Evolutionary conservation across 2,888 invertebrate genomes (phyloP).

Genomic region (Heterodera filipjevi): DNA sequence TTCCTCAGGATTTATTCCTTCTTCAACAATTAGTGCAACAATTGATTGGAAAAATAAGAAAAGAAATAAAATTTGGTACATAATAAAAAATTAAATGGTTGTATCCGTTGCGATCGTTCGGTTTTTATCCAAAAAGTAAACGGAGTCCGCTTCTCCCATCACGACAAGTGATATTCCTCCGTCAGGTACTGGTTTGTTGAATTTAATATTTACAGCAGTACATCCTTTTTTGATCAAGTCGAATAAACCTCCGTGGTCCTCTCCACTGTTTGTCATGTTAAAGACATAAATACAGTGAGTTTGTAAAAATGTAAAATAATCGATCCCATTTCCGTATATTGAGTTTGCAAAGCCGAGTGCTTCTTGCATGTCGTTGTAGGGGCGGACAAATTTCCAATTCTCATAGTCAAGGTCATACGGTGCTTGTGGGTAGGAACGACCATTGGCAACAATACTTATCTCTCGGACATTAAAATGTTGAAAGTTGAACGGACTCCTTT

Average conservation of each 20-base stretch:
- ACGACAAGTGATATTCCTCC: constrained; percentile 18
- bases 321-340: constrained; percentile 1
- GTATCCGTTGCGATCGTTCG: constrained; percentile 17
- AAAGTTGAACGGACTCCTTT: constrained; percentile 18
- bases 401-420: constrained; percentile 13
- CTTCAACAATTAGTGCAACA: neutral
- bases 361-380: constrained; percentile 15
- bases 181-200: constrained; percentile 17
- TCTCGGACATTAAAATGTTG: constrained; percentile 8
- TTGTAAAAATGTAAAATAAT: neutral
- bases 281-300: constrained; percentile 23
- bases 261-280: constrained; percentile 26
- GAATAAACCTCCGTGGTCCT: constrained; percentile 12
- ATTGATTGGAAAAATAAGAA: neutral
- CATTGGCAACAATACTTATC: neutral
- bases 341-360: neutral
- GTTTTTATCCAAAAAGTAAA: constrained; percentile 28
- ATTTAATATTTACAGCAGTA: constrained; percentile 21
- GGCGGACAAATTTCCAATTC: neutral
- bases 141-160: constrained; percentile 21
- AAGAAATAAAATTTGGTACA: neutral
- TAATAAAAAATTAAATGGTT: neutral
- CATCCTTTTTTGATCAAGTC: constrained; percentile 24
- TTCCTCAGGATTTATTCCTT: neutral
- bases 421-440: constrained; percentile 9